Percentiles rank a stretch among this genome's conserved stretches.
These are phyloP conservation scores for Syrrhaptes paradoxus DNA, from an alignment of 2,113 vertebrate genomes.

Conservation along the genomic window DNA sequence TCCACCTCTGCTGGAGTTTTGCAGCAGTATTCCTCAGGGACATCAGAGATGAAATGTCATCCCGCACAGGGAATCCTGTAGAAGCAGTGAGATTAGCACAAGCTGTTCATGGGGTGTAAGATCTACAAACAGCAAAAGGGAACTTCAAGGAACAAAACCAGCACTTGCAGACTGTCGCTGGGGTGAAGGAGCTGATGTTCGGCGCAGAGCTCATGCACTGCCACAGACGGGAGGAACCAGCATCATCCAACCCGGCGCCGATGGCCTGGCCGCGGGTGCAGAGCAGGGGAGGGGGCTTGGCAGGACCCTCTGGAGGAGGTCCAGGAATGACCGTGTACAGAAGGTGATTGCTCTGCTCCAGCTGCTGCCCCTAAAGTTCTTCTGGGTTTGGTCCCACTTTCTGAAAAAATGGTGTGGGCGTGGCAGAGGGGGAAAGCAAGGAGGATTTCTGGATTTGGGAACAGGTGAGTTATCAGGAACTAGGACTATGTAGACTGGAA, in stretches of 20 bases:
- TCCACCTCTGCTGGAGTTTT: not conserved
- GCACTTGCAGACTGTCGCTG: not conserved
- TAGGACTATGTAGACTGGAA: not conserved
- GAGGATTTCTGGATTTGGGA: not conserved
- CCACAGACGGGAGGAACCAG: fast-evolving
- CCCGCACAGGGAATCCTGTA: not conserved
- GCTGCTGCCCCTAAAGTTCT: not conserved
- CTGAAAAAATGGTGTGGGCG: not conserved
- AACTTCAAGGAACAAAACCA: not conserved
- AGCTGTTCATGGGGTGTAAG: not conserved
- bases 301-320: not conserved
- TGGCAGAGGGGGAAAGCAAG: not conserved
- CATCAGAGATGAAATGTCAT: not conserved
- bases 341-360: too few relatives aligned
- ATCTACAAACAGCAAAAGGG: not conserved
- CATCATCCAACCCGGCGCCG: not conserved
- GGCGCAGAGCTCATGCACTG: fast-evolving
- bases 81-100: not conserved
- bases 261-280: fast-evolving
- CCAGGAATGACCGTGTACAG: too few relatives aligned
- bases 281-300: not conserved
- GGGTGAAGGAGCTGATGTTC: not conserved
- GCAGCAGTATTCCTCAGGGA: not conserved
- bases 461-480: not conserved
- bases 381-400: not conserved